These are phyloP conservation scores for Parnassius smintheus DNA, from an alignment of 2,888 invertebrate species.

Conservation along the genomic window DNA sequence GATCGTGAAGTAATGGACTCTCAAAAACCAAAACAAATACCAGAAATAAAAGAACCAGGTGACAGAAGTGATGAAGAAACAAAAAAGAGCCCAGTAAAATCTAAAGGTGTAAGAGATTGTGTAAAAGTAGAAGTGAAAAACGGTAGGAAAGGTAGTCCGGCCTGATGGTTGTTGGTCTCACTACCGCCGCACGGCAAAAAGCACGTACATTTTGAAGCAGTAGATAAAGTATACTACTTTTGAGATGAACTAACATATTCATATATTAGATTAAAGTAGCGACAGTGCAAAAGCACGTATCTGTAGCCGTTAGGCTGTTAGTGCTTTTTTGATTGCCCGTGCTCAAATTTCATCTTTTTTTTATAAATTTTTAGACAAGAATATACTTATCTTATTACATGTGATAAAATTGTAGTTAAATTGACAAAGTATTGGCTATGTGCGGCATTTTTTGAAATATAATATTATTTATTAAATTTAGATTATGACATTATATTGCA, in stretches of 20 bases:
- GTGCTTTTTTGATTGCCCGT: conserved; percentile 26
- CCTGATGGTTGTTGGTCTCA: conserved; percentile 74
- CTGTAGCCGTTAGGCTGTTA: conserved; percentile 25
- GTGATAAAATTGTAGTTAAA: conserved; percentile 27
- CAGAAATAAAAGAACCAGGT: conserved; percentile 63
- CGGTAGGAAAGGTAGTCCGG: conserved; percentile 42
- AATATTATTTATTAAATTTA: not conserved
- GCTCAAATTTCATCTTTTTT: conserved; percentile 20
- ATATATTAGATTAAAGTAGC: not conserved
- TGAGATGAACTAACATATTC: conserved; percentile 32
- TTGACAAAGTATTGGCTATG: conserved; percentile 3
- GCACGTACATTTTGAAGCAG: conserved; percentile 74
- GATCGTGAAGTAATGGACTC: conserved; percentile 43
- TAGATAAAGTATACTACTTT: conserved; percentile 71
- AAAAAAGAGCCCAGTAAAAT: conserved; percentile 34
- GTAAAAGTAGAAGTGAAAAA: conserved; percentile 41
- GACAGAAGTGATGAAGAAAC: conserved; percentile 38
- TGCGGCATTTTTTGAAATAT: conserved; percentile 11
- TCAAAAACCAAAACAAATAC: conserved; percentile 51
- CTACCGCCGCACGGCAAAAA: conserved; percentile 65
- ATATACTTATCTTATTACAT: conserved; percentile 5
- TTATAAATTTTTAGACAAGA: not conserved
- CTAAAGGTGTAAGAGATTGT: conserved; percentile 36
- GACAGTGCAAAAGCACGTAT: not conserved
- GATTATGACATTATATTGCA: conserved; percentile 7